Evolutionary conservation across 2,888 invertebrate species (phyloP).

Genomic region (Amorpha juglandis): DNA sequence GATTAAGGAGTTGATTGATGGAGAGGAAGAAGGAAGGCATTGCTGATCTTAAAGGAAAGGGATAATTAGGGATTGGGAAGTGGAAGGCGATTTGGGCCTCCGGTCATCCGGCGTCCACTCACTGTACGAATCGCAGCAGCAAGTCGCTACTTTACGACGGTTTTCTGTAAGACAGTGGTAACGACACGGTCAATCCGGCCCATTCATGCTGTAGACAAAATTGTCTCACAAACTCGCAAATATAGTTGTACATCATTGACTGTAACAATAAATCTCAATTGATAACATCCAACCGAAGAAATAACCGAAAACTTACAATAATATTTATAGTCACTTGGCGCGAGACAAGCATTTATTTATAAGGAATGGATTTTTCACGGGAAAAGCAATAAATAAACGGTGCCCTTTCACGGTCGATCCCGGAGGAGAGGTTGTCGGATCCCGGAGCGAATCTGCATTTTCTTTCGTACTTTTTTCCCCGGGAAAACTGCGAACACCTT

Average conservation of each 20-base stretch:
- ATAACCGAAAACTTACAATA: conserved; percentile 6
- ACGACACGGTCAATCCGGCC: too few relatives aligned
- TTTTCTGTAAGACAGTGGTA: too few relatives aligned
- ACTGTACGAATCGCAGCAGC: too few relatives aligned
- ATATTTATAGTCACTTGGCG: conserved; percentile 16
- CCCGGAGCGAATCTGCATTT: conserved; percentile 54
- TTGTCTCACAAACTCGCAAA: too few relatives aligned
- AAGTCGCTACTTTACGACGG: too few relatives aligned
- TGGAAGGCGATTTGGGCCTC: too few relatives aligned
- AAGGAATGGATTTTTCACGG: conserved; percentile 60
- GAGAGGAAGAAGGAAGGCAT: too few relatives aligned
- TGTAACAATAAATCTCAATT: not conserved
- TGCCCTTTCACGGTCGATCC: conserved; percentile 44
- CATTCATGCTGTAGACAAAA: too few relatives aligned
- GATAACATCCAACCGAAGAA: not conserved
- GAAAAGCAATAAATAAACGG: conserved; percentile 59
- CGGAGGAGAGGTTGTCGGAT: conserved; percentile 48
- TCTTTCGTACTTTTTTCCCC: conserved; percentile 35
- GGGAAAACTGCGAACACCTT: conserved; percentile 42
- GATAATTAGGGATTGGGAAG: too few relatives aligned
- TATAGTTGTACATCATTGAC: not conserved
- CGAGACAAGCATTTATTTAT: conserved; percentile 32
- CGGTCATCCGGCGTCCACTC: too few relatives aligned
- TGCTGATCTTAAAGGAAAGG: too few relatives aligned
- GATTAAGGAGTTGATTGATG: too few relatives aligned